Conservation (phyloP, 2,797 vertebrate genomes). For the Myripristis murdjan region DNA sequence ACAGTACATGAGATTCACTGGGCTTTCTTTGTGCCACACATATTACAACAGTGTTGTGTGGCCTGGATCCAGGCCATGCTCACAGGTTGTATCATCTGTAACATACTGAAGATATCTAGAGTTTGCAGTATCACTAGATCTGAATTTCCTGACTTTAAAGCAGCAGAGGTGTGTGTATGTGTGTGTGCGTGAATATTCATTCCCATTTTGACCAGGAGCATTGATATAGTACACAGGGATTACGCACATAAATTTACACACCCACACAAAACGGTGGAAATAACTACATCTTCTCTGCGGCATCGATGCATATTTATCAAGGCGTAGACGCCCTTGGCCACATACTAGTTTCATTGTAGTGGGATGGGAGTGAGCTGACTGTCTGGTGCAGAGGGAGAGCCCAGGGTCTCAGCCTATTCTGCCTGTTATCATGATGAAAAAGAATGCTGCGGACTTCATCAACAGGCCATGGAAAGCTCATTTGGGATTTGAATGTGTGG, state of each 20-base stretch:
- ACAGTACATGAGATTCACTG: too few relatives aligned
- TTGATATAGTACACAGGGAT: slow-evolving; percentile 80
- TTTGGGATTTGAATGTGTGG: slow-evolving; percentile 57
- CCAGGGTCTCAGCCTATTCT: slow-evolving; percentile 55
- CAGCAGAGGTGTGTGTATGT: slow-evolving; percentile 31
- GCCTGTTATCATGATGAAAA: slow-evolving; percentile 57
- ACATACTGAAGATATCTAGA: slow-evolving; percentile 17
- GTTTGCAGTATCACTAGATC: slow-evolving; percentile 38
- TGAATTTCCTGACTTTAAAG: slow-evolving; percentile 63
- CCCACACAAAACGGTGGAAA: slow-evolving; percentile 86
- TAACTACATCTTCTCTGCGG: slow-evolving; percentile 82
- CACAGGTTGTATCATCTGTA: slow-evolving; percentile 60
- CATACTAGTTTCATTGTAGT: slow-evolving; percentile 72
- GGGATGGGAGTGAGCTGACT: slow-evolving; percentile 65
- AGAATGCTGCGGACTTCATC: slow-evolving; percentile 53
- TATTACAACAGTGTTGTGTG: slow-evolving; percentile 34
- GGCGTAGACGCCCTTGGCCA: slow-evolving; percentile 74
- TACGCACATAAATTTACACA: slow-evolving; percentile 84
- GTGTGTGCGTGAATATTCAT: slow-evolving; percentile 79
- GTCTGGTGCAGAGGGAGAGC: slow-evolving; percentile 72
- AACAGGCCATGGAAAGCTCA: slow-evolving; percentile 55
- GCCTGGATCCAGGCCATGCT: slow-evolving; percentile 43
- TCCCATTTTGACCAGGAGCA: slow-evolving; percentile 82
- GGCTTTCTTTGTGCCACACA: too few relatives aligned
- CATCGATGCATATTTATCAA: slow-evolving; percentile 83